Conservation (phyloP, 2,113 vertebrate species). For the Accipiter virgatus region DNA sequence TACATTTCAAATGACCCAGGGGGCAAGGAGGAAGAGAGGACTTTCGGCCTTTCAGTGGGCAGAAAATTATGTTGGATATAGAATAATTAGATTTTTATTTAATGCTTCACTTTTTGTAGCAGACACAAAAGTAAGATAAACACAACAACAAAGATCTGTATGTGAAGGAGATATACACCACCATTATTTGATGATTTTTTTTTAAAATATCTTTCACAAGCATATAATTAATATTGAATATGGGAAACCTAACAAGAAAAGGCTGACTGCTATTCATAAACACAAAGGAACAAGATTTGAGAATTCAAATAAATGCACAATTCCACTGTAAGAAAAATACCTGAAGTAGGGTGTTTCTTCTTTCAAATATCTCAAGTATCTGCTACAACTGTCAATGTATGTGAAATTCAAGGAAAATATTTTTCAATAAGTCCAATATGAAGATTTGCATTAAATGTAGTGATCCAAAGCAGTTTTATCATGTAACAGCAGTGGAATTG, state of each 20-base stretch:
- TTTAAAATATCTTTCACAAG: background rate
- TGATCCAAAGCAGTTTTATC: background rate
- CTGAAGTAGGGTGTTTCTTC: background rate
- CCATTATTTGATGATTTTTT: background rate
- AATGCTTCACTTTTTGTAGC: background rate
- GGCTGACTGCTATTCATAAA: background rate
- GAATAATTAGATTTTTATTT: background rate
- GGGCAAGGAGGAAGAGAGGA: background rate
- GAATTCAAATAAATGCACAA: background rate
- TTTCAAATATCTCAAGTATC: background rate
- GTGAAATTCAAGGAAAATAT: background rate
- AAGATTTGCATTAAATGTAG: background rate
- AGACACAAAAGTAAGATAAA: background rate
- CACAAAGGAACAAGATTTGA: background rate
- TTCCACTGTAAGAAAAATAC: background rate
- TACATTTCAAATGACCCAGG: background rate
- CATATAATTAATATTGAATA: background rate
- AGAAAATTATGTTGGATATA: background rate
- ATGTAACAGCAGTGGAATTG: background rate
- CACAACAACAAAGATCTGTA: background rate
- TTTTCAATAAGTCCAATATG: background rate
- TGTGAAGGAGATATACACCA: background rate
- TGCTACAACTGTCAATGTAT: background rate
- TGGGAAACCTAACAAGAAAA: background rate
- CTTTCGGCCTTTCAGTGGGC: background rate